Evolutionary conservation across 2,113 vertebrate species (phyloP).

Genomic region (Anolis carolinensis): DNA sequence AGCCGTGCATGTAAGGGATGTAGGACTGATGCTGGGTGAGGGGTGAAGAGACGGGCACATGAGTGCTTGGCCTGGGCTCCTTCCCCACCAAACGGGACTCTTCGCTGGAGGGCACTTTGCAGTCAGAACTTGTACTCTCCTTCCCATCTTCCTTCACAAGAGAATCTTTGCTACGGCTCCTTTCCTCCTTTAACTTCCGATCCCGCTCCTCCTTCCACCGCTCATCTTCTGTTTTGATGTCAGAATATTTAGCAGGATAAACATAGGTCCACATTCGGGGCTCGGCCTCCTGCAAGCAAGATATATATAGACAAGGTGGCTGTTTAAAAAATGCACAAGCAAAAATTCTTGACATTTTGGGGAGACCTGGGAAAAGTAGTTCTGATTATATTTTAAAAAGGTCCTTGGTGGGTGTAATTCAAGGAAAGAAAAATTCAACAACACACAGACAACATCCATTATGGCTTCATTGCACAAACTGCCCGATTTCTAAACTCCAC

Average conservation of each 20-base stretch:
- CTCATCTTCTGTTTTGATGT: slow-evolving; percentile 88
- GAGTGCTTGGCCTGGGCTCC: slow-evolving; percentile 89
- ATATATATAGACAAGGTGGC: neutral
- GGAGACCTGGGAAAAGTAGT: neutral
- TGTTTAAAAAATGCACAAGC: too few species aligned
- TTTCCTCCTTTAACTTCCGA: slow-evolving; percentile 94
- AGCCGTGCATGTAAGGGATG: slow-evolving; percentile 98
- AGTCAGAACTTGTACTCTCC: slow-evolving; percentile 84
- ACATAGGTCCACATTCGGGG: slow-evolving; percentile 87
- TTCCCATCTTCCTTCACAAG: slow-evolving; percentile 89
- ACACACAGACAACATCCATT: neutral
- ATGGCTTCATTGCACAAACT: neutral
- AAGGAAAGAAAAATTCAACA: too few species aligned
- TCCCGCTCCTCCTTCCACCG: slow-evolving; percentile 94
- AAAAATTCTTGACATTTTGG: neutral
- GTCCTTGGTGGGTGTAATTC: neutral
- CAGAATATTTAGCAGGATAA: slow-evolving; percentile 88
- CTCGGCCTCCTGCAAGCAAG: slow-evolving; percentile 80
- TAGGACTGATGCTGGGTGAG: slow-evolving; percentile 96
- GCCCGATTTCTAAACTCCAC: too few species aligned
- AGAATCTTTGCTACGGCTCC: slow-evolving; percentile 87
- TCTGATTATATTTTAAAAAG: neutral
- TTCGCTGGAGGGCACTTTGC: slow-evolving; percentile 80
- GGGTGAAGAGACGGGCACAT: slow-evolving; percentile 93
- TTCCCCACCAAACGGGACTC: slow-evolving; percentile 89